Evolutionary conservation across 2,797 vertebrate genomes (phyloP).

Genomic region (Coendou prehensilis): DNA sequence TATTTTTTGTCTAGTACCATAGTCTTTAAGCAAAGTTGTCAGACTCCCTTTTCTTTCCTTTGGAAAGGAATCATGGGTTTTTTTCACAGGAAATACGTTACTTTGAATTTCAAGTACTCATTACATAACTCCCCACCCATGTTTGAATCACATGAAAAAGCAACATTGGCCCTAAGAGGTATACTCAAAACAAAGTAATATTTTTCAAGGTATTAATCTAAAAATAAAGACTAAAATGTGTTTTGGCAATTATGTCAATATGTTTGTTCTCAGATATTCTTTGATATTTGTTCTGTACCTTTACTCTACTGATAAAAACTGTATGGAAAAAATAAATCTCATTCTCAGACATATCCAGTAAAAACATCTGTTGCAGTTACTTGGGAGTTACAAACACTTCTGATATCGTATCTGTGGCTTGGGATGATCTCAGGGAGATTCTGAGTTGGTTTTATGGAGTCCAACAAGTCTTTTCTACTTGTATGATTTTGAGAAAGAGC

Average conservation of each 20-base stretch:
- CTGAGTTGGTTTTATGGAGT: background rate
- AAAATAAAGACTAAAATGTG: slow-evolving; percentile 53
- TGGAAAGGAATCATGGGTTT: slow-evolving; percentile 41
- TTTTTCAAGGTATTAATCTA: slow-evolving; percentile 50
- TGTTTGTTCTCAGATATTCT: slow-evolving; percentile 41
- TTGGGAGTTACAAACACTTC: background rate
- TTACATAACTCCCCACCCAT: background rate
- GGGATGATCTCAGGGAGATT: background rate
- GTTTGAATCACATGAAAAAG: slow-evolving; percentile 59
- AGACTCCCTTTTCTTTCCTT: slow-evolving; percentile 12
- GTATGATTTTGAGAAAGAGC: background rate
- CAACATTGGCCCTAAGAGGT: slow-evolving; percentile 8
- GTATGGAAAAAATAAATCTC: background rate
- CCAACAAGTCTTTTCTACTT: background rate
- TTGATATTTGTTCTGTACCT: background rate
- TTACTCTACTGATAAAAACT: slow-evolving; percentile 27
- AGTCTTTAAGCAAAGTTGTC: background rate
- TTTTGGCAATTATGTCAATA: slow-evolving; percentile 22
- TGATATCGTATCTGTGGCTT: background rate
- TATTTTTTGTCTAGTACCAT: slow-evolving; percentile 61
- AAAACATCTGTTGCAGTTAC: slow-evolving; percentile 28
- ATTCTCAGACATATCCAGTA: background rate
- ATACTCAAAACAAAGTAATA: slow-evolving; percentile 53
- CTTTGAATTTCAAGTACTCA: slow-evolving; percentile 44
- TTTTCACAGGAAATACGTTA: slow-evolving; percentile 50